Evolutionary conservation across 2,888 invertebrate species (phyloP).

Genomic region (Xylota sylvarum): DNA sequence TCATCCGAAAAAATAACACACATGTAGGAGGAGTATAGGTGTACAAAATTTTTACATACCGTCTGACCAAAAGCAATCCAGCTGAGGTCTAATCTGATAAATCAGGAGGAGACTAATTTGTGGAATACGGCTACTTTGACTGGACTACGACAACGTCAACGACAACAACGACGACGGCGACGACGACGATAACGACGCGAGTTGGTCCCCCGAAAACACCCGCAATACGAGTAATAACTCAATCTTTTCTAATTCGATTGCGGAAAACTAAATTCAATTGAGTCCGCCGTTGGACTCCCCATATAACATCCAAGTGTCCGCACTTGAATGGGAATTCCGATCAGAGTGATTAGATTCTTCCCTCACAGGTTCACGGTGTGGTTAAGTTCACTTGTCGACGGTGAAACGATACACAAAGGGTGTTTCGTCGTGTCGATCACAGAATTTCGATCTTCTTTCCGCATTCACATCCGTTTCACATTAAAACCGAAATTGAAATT

Average conservation of each 20-base stretch:
- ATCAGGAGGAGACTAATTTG: conserved; percentile 10
- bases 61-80: conserved; percentile 4
- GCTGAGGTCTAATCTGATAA: background rate
- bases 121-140: background rate
- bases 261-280: conserved; percentile 70
- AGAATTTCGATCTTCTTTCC: conserved; percentile 57
- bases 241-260: conserved; percentile 73
- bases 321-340: conserved; percentile 37
- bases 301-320: conserved; percentile 39
- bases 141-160: background rate
- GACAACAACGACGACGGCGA: background rate
- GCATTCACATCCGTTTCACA: conserved; percentile 73
- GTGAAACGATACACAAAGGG: conserved; percentile 18
- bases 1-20: conserved; percentile 8
- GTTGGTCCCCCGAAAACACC: background rate
- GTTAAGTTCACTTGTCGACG: conserved; percentile 14
- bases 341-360: conserved; percentile 28
- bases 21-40: background rate
- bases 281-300: conserved; percentile 34
- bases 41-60: conserved; percentile 25
- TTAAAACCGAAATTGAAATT: conserved; percentile 58
- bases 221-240: conserved; percentile 33
- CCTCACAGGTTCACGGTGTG: conserved; percentile 17
- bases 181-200: conserved; percentile 11
- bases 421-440: conserved; percentile 36